Conservation (phyloP, 1,140 invertebrate species). For the Zaprionus africanus region DNA sequence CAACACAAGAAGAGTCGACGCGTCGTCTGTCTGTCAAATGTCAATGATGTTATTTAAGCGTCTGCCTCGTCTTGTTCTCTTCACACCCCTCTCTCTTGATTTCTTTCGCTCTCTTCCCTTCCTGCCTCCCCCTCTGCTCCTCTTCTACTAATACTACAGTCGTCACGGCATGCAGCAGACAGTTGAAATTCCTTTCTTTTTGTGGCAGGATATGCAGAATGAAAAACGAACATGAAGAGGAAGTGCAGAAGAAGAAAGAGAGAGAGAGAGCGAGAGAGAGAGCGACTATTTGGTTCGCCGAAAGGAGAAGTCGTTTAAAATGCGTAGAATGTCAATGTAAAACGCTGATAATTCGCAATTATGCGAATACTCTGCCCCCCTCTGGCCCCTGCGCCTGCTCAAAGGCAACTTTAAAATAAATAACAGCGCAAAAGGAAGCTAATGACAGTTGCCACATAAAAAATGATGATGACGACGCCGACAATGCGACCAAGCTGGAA, state of each 20-base stretch:
- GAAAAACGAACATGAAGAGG: conserved; percentile 9
- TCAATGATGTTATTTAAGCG: conserved; percentile 67
- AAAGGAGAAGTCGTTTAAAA: conserved; percentile 73
- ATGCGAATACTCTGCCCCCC: conserved; percentile 38
- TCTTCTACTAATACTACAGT: neutral
- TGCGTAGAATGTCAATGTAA: conserved; percentile 77
- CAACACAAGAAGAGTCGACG: conserved; percentile 22
- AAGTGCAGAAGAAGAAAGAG: neutral
- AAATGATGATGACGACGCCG: conserved; percentile 75
- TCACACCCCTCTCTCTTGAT: conserved; percentile 11
- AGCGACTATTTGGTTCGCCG: conserved; percentile 31
- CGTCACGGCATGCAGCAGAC: conserved; percentile 46
- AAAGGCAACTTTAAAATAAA: conserved; percentile 61
- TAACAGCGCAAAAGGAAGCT: conserved; percentile 76
- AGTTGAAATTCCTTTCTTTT: conserved; percentile 52
- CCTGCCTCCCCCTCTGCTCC: no score
- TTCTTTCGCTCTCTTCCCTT: neutral
- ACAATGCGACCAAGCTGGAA: conserved; percentile 1
- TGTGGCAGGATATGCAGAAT: conserved; percentile 34
- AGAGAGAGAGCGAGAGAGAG: neutral
- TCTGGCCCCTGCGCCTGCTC: neutral
- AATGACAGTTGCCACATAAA: conserved; percentile 75
- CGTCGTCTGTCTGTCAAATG: conserved; percentile 70
- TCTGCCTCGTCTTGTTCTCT: conserved; percentile 9
- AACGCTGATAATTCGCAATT: conserved; percentile 76